A percentile compares a stretch with the other conserved stretches of the same genome.
phyloP scores from a whole-genome alignment of 92 coral and sea anemone species.

The Parazoanthus swiftii region DNA sequence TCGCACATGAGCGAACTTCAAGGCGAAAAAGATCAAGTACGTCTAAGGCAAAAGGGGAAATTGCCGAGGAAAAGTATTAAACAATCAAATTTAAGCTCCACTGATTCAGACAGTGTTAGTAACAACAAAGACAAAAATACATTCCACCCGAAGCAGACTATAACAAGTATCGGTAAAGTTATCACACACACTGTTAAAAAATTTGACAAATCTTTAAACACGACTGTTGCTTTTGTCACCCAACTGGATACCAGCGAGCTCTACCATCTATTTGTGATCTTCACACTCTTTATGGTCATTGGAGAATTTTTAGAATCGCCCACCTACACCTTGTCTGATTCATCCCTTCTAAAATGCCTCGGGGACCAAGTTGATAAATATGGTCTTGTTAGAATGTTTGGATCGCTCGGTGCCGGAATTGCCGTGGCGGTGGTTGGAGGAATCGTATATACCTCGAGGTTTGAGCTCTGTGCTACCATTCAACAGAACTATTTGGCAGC shows the following conservation, averaged over 20 bases:
- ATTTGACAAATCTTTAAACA: conserved; percentile 27
- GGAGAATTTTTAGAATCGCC: conserved; percentile 63
- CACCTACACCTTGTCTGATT: conserved; percentile 54
- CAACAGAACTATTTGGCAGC: conserved; percentile 40
- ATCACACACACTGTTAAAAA: not conserved
- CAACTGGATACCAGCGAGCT: conserved; percentile 48
- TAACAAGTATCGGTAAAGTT: not conserved
- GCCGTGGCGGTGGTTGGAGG: conserved; percentile 50
- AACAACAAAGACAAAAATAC: not conserved
- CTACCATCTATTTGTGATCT: conserved; percentile 53
- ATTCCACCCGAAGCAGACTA: not conserved
- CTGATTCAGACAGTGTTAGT: not conserved
- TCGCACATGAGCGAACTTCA: not conserved
- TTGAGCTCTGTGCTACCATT: conserved; percentile 32
- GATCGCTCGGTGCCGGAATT: conserved; percentile 57
- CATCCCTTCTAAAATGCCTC: conserved; percentile 46
- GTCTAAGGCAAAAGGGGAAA: too few relatives aligned
- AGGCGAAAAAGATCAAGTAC: not conserved
- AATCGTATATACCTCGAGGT: conserved; percentile 18
- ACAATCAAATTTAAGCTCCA: not conserved
- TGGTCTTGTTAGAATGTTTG: conserved; percentile 56
- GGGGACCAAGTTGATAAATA: conserved; percentile 46
- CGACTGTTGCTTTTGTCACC: conserved; percentile 37
- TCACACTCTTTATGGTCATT: conserved; percentile 48
- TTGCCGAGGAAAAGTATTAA: too few relatives aligned